phyloP scores from a whole-genome alignment of 2,888 invertebrate species.

The Syrphus vitripennis region DNA sequence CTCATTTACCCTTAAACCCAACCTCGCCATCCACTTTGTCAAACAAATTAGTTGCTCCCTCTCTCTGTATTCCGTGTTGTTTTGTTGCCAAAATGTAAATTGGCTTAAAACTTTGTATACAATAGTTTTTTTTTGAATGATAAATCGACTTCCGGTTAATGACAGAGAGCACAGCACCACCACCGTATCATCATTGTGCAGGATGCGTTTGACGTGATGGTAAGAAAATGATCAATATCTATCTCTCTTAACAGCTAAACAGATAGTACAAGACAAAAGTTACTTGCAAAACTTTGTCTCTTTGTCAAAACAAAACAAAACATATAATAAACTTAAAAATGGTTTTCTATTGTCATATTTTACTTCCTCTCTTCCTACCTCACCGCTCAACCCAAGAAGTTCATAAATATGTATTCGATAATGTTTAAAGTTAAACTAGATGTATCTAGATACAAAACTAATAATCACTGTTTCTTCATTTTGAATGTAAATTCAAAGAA shows the following conservation, averaged over 20 bases:
- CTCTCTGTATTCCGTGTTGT: not conserved
- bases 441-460: slow-evolving; percentile 8
- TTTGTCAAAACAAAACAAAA: not conserved
- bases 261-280: not conserved
- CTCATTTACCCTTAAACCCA: slow-evolving; percentile 6
- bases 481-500: slow-evolving; percentile 6
- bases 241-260: not conserved
- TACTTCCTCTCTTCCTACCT: not conserved
- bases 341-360: slow-evolving; percentile 2
- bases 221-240: not conserved
- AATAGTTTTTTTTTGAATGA: slow-evolving; percentile 10
- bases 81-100: slow-evolving; percentile 30
- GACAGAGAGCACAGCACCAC: not conserved
- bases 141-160: slow-evolving; percentile 27
- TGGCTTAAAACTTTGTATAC: slow-evolving; percentile 7
- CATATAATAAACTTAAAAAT: slow-evolving; percentile 3
- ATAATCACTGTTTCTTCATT: not conserved
- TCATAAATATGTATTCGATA: not conserved
- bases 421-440: not conserved
- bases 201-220: not conserved
- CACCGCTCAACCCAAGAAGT: not conserved
- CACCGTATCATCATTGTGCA: not conserved
- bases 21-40: slow-evolving; percentile 22
- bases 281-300: not conserved
- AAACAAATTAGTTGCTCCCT: slow-evolving; percentile 5